phyloP scores from a whole-genome alignment of 1,140 invertebrate species.

The Platyscapa corneri region DNA sequence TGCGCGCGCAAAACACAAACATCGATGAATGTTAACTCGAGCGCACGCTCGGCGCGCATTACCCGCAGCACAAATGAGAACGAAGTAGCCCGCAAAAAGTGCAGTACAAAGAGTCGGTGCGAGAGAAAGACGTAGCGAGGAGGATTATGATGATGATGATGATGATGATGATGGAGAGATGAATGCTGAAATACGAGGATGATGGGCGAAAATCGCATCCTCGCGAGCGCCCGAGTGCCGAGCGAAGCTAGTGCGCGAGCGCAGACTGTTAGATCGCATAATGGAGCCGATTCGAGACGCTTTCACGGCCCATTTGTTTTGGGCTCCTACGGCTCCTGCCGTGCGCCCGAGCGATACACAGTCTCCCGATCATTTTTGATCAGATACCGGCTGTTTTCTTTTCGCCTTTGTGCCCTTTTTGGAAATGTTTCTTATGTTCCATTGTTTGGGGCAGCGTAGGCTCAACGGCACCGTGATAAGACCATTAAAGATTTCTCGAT shows the following conservation, averaged over 20 bases:
- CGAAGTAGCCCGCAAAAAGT: neutral
- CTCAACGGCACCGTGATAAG: neutral
- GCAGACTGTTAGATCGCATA: neutral
- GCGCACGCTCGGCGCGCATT: neutral
- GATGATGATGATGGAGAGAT: neutral
- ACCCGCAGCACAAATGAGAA: neutral
- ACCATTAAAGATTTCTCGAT: neutral
- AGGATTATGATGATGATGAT: neutral
- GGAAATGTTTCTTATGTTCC: neutral
- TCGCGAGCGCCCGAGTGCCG: too few relatives aligned
- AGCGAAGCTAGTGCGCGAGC: neutral
- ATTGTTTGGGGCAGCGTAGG: neutral
- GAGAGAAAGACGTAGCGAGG: too few relatives aligned
- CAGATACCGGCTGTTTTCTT: neutral
- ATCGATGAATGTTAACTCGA: constrained; percentile 27
- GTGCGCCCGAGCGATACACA: neutral
- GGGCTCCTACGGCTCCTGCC: neutral
- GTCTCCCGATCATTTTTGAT: neutral
- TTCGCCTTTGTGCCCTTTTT: neutral
- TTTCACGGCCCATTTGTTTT: constrained; percentile 46
- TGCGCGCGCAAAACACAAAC: constrained; percentile 29
- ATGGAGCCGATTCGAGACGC: constrained; percentile 4
- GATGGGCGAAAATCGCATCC: constrained; percentile 12
- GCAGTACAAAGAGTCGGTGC: neutral
- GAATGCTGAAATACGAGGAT: neutral